Base-by-base conservation (phyloP, 2,797 vertebrate genomes). In the Ataeniobius toweri region DNA sequence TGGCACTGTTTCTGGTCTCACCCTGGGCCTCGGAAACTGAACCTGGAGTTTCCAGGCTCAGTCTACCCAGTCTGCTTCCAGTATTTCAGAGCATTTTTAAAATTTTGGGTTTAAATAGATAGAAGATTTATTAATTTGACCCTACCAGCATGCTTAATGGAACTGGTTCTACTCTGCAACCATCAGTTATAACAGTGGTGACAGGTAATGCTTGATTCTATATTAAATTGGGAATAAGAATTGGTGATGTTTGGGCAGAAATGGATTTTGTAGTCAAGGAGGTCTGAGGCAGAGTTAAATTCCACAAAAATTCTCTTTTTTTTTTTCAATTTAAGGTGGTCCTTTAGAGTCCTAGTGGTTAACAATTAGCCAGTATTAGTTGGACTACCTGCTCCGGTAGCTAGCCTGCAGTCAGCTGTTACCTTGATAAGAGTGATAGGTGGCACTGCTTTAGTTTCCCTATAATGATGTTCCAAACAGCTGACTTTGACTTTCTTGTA, bases 1-100 rank as follows among this genome's bases (percentile, higher is more conserved):
- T 88, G 91, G 88, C 87, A 80, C 75, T n/a, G 56, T 63, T 61
- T 58, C 76, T 70, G 55, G 74, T 86, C 78, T 86, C 79, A 63
- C 69, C 78, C 74, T 67, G 70, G 71, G 50, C 36, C 73, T 77
- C 16, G 24, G 77, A 88, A 87, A 84, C 20, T 79, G 1, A 71
- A 58, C 55, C 46, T 61, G 74, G 58, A 55, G 55, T 71, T 58
- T 44, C 36, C 36, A 36, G 36, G 36, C 36, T 36, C 36, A 36
- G 36, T 36, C 0, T 36, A 36, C 36, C 36, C 36, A 36, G 3
- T 36, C 16, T 36, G 16, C 74, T 46, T 74, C n/a, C 70, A 58
- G 16, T 26, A 48, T 50, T 26, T 31, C 48, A 71, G 22, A 56
- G 55, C 13, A 26, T 22, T 26, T 69, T 26, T 46, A 6, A 26